Base-by-base conservation (phyloP, 2,113 vertebrate species). In the Ceyx melanurus region DNA sequence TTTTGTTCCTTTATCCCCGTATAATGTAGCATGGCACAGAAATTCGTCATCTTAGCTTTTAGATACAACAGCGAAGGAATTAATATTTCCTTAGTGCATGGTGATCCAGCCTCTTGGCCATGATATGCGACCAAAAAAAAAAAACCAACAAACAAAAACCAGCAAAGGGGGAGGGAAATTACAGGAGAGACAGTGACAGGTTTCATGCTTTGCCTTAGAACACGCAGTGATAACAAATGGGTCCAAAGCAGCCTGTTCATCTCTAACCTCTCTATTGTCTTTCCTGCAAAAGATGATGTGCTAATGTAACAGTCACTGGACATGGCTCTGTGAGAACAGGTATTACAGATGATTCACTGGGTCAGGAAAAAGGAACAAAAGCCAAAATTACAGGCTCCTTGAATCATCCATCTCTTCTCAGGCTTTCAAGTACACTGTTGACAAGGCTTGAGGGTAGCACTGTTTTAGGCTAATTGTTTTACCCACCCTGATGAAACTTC, bases 1-100 rank as follows among this genome's bases (percentile, higher is more conserved):
- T 98, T 95, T 97, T 98, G 97, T 98, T 98, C 98, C 97, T 98
- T 98, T 98, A 98, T 97, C 94, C 97, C 97, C 61, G 72, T 96
- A 97, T 97, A 98, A 98, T 94, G n/a, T 96, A 94, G 95, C 82
- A 60, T 94, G 95, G 93, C 89, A 96, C 75, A 93, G 95, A 97
- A 96, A 97, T 97, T 96, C 88, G 77, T 94, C 95, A 93, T 97
- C 97, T 96, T 86, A 83, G 96, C 95, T 97, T 97, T 97, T 95
- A 95, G 90, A 97, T 94, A 97, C 97, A 95, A 94, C 95, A 96
- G 95, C 97, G 93, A 97, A 96, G 96, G 97, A 97, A 98, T 97
- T 97, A 97, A 97, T 96, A 96, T 96, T 98, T 97, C 94, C 96
- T 96, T 92, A 89, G 92, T 84, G 86, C 85, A 58, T 62, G 89